These are phyloP conservation scores for Rhorus exstirpatorius DNA, from an alignment of 2,888 invertebrate genomes.

Conservation along the genomic window DNA sequence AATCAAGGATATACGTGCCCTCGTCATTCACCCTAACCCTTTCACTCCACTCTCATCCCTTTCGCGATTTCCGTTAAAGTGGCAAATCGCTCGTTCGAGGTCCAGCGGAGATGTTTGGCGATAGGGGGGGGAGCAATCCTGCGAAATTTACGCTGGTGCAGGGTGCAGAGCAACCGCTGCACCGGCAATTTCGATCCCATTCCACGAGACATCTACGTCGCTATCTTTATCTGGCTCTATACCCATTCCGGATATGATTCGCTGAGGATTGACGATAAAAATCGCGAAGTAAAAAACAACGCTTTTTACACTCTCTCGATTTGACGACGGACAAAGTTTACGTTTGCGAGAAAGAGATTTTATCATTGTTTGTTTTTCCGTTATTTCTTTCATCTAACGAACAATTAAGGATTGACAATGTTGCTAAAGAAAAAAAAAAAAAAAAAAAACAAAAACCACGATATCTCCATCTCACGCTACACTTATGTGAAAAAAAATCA, in stretches of 20 bases:
- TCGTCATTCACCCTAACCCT: slow-evolving; percentile 27
- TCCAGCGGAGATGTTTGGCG: background rate
- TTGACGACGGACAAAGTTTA: background rate
- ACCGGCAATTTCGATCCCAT: slow-evolving; percentile 33
- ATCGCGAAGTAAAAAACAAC: background rate
- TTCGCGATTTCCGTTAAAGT: slow-evolving; percentile 56
- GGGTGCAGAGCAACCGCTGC: slow-evolving; percentile 38
- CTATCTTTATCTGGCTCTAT: slow-evolving; percentile 36
- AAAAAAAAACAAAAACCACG: background rate
- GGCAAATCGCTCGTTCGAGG: slow-evolving; percentile 60
- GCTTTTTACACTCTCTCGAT: background rate
- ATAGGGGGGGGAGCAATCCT: slow-evolving; percentile 14
- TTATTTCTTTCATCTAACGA: background rate
- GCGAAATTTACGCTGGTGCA: slow-evolving; percentile 37
- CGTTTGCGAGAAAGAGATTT: background rate
- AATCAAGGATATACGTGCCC: slow-evolving; percentile 40
- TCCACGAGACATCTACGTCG: slow-evolving; percentile 19
- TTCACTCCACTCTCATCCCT: slow-evolving; percentile 36
- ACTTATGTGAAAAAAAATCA: no score
- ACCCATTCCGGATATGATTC: slow-evolving; percentile 5
- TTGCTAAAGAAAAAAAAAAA: background rate
- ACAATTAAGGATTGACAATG: background rate
- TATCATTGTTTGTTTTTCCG: background rate
- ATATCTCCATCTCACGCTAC: background rate
- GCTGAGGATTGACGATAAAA: slow-evolving; percentile 19